Conservation (phyloP, 2,113 vertebrate genomes). For the Lasiurus borealis region DNA sequence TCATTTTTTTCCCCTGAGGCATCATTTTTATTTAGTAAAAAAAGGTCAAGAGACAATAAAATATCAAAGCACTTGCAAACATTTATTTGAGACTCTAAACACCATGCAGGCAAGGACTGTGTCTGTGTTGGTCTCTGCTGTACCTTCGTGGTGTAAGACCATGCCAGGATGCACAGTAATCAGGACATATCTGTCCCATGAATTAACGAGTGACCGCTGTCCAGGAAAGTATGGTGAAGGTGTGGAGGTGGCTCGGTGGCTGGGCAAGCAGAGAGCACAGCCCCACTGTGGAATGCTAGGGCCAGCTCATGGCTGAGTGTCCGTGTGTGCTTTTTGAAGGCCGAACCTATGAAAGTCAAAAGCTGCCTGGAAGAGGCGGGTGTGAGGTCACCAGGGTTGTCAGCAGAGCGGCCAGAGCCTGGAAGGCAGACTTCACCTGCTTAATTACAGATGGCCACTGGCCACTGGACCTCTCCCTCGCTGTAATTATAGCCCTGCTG, state of each 20-base stretch:
- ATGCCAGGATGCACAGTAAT: not conserved
- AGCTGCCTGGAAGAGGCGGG: constrained; percentile 21
- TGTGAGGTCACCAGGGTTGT: constrained; percentile 55
- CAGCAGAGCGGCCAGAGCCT: not conserved
- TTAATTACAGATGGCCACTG: constrained; percentile 73
- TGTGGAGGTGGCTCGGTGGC: not conserved
- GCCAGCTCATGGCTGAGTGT: not conserved
- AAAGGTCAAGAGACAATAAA: not conserved
- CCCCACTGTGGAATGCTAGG: not conserved
- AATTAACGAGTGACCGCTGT: not conserved
- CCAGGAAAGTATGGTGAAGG: not conserved
- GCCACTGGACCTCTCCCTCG: constrained; percentile 14
- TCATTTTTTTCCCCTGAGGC: not conserved
- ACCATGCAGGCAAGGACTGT: not conserved
- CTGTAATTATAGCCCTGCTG: constrained; percentile 53
- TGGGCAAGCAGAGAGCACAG: not conserved
- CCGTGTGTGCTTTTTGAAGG: not conserved
- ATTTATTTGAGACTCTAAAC: not conserved
- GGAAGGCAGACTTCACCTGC: constrained; percentile 72
- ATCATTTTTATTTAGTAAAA: constrained; percentile 35
- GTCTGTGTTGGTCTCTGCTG: not conserved
- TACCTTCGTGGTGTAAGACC: not conserved
- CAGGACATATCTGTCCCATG: not conserved
- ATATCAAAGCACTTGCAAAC: not conserved
- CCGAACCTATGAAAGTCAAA: not conserved